A percentile compares a stretch with the other conserved stretches of the same genome.
phyloP scores from a whole-genome alignment of 37 sponge, comb jelly and placozoan genomes.

The Cliona cf. orientalis region DNA sequence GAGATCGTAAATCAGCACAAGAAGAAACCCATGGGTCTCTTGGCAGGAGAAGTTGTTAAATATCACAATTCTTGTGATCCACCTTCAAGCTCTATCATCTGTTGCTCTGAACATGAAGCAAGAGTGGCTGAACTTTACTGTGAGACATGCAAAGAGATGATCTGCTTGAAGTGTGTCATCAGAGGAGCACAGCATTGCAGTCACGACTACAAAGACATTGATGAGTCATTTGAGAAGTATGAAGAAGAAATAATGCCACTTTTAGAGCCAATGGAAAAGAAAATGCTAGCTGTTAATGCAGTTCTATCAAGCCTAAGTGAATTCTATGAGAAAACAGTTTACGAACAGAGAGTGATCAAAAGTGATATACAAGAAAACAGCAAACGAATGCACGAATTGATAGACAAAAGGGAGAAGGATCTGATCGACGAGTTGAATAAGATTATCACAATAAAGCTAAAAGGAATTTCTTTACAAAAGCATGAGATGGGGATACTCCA shows the following conservation, averaged over 20 bases:
- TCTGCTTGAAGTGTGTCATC: slow-evolving; percentile 6
- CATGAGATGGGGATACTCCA: slow-evolving; percentile 6
- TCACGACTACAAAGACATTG: neutral
- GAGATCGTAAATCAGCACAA: neutral
- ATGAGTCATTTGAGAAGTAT: neutral
- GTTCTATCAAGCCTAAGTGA: too few relatives aligned
- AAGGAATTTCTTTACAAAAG: too few relatives aligned
- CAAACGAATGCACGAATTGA: too few relatives aligned
- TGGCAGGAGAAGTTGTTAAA: neutral
- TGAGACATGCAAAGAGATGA: slow-evolving; percentile 1
- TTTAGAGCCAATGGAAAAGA: neutral
- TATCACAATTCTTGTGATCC: neutral
- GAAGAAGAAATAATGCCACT: neutral
- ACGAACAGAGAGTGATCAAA: too few relatives aligned
- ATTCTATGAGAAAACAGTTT: too few relatives aligned
- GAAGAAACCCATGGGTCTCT: neutral
- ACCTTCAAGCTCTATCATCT: neutral
- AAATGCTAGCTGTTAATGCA: too few relatives aligned
- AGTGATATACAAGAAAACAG: too few relatives aligned
- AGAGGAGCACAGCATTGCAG: neutral
- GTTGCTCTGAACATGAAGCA: slow-evolving; percentile 5
- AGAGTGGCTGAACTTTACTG: slow-evolving; percentile 12
- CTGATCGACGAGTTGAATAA: too few relatives aligned
- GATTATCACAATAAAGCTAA: too few relatives aligned
- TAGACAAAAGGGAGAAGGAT: too few relatives aligned